Evolutionary conservation across 2,888 invertebrate genomes (phyloP).

Genomic region (Drosophila stalkeri): DNA sequence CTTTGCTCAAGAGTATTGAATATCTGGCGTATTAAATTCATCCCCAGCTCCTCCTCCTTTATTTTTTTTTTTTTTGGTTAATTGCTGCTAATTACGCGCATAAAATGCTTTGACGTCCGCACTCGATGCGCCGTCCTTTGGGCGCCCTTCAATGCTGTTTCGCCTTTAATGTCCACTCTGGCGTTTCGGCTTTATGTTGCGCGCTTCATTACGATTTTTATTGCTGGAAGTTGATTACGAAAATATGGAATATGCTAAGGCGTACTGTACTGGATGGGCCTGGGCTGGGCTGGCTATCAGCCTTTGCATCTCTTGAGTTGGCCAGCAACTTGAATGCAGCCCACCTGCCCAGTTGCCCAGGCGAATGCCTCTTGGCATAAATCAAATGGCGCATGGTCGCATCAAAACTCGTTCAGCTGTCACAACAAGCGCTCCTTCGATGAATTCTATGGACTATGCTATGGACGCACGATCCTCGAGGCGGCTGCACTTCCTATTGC

Average conservation of each 20-base stretch:
- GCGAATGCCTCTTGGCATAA: slow-evolving; percentile 49
- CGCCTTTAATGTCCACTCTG: slow-evolving; percentile 56
- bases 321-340: background rate
- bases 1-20: slow-evolving; percentile 49
- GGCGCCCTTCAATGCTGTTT: slow-evolving; percentile 31
- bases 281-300: slow-evolving; percentile 11
- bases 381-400: slow-evolving; percentile 74
- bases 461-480: slow-evolving; percentile 7
- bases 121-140: background rate
- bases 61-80: slow-evolving; percentile 37
- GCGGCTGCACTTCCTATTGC: slow-evolving; percentile 19
- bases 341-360: slow-evolving; percentile 32
- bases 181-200: slow-evolving; percentile 67
- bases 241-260: slow-evolving; percentile 40
- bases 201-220: slow-evolving; percentile 76
- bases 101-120: slow-evolving; percentile 62
- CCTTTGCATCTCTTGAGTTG: slow-evolving; percentile 30
- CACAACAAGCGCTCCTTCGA: slow-evolving; percentile 13
- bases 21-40: slow-evolving; percentile 15
- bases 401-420: slow-evolving; percentile 59
- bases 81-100: slow-evolving; percentile 76
- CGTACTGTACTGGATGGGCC: background rate
- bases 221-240: slow-evolving; percentile 66
- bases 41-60: background rate
- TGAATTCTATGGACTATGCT: background rate